Percentiles rank a stretch among this genome's conserved stretches.
Conservation (phyloP, 2,888 invertebrate genomes). For the Platycnemis pennipes region DNA sequence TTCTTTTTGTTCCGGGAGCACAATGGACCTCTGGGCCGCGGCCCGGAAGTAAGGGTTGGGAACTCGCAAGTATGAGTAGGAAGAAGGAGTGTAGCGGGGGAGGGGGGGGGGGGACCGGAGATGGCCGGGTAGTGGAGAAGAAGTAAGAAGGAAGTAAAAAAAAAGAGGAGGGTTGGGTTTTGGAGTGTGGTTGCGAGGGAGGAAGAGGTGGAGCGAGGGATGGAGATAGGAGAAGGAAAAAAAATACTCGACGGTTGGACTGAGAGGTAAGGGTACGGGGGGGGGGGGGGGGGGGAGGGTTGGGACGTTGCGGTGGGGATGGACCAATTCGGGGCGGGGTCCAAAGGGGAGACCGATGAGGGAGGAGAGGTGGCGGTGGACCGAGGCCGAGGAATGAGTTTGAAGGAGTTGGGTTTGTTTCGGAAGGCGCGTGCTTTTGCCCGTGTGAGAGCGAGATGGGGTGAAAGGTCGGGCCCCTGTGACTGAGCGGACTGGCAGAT, state of each 20-base stretch:
- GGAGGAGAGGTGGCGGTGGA: not conserved
- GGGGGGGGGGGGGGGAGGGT: not conserved
- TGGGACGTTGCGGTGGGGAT: not conserved
- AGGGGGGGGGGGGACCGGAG: not conserved
- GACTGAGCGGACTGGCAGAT: conserved; percentile 20
- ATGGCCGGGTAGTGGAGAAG: not conserved
- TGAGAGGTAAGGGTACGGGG: not conserved
- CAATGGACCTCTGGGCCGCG: conserved; percentile 45
- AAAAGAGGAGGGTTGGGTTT: not conserved
- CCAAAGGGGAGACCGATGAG: not conserved
- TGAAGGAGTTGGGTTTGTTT: not conserved
- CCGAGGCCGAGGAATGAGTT: not conserved
- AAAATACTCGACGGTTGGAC: not conserved
- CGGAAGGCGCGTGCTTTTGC: not conserved
- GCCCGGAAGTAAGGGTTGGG: conserved; percentile 45
- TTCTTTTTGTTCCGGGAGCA: conserved; percentile 51
- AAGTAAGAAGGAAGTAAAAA: not conserved
- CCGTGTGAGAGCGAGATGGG: not conserved
- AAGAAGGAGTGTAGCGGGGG: not conserved
- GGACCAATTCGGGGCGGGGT: not conserved
- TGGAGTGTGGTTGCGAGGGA: not conserved
- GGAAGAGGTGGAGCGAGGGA: not conserved
- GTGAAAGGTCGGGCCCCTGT: conserved; percentile 26
- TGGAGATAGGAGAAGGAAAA: not conserved
- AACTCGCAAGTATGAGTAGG: not conserved